Percentiles rank a stretch among this genome's conserved stretches.
phyloP scores from a whole-genome alignment of 2,797 vertebrate species.

The Mormyrops boulengeri region DNA sequence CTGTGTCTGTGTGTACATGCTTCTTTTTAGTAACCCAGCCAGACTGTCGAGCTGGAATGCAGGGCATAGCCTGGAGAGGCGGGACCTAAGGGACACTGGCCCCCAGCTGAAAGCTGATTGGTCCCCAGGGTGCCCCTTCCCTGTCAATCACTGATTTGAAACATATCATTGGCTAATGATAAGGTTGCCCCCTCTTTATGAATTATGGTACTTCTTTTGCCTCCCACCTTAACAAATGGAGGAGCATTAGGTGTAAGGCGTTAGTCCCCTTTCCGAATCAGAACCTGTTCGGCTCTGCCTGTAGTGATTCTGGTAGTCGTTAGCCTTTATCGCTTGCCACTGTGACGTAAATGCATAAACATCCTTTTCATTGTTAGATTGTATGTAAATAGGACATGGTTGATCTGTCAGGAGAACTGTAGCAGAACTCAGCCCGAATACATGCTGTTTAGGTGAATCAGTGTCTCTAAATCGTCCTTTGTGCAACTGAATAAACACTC shows the following conservation, averaged over 20 bases:
- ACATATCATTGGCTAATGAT: background rate
- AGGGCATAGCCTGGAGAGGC: background rate
- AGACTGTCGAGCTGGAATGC: background rate
- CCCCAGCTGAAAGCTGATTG: background rate
- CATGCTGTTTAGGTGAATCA: background rate
- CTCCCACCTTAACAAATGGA: background rate
- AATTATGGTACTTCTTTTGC: background rate
- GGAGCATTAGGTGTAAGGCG: background rate
- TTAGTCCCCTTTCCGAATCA: background rate
- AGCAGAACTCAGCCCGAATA: background rate
- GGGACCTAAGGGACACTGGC: background rate
- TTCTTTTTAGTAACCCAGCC: background rate
- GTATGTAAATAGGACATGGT: background rate
- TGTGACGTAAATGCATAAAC: background rate
- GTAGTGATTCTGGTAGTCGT: background rate
- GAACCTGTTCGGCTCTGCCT: background rate
- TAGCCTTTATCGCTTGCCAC: background rate
- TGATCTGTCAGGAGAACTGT: background rate
- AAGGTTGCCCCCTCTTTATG: background rate
- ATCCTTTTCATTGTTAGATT: background rate
- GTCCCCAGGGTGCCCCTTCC: background rate
- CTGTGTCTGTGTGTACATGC: background rate
- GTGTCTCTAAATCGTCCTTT: background rate
- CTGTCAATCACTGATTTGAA: background rate
- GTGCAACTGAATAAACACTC: background rate